Evolutionary conservation across 1,140 invertebrate species (phyloP).

Genomic region (Cephus cinctus): DNA sequence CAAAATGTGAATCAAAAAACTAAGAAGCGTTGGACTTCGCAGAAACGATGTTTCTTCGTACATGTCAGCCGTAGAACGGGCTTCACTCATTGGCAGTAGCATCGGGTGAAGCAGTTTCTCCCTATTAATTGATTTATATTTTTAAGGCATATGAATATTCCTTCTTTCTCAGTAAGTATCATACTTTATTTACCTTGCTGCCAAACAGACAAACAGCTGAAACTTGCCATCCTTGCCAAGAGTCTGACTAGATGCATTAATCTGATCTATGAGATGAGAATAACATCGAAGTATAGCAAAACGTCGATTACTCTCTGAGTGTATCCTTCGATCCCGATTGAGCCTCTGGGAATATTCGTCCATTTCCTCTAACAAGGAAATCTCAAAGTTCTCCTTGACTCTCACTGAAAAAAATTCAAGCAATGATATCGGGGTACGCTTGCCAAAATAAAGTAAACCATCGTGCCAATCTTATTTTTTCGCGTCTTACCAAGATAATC

Average conservation of each 20-base stretch:
- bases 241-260: slow-evolving; percentile 78
- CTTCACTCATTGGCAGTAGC: slow-evolving; percentile 81
- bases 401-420: slow-evolving; percentile 70
- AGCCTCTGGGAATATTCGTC: slow-evolving; percentile 49
- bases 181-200: slow-evolving; percentile 42
- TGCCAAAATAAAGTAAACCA: no score
- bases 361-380: slow-evolving; percentile 64
- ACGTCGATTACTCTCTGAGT: slow-evolving; percentile 56
- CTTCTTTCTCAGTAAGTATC: slow-evolving; percentile 3
- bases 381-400: slow-evolving; percentile 83
- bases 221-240: slow-evolving; percentile 98
- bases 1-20: slow-evolving; percentile 89
- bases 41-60: slow-evolving; percentile 96
- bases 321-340: slow-evolving; percentile 42
- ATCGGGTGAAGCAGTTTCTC: slow-evolving; percentile 91
- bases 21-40: slow-evolving; percentile 77
- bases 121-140: slow-evolving; percentile 54
- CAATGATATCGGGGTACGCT: no score
- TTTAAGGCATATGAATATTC: background rate
- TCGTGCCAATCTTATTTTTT: no score
- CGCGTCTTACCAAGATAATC: slow-evolving; percentile 94
- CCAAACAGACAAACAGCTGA: slow-evolving; percentile 91
- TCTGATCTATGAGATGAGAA: slow-evolving; percentile 79
- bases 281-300: slow-evolving; percentile 73
- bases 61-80: slow-evolving; percentile 86